phyloP scores from a whole-genome alignment of 2,888 invertebrate species.

The Aphidius colemani region DNA sequence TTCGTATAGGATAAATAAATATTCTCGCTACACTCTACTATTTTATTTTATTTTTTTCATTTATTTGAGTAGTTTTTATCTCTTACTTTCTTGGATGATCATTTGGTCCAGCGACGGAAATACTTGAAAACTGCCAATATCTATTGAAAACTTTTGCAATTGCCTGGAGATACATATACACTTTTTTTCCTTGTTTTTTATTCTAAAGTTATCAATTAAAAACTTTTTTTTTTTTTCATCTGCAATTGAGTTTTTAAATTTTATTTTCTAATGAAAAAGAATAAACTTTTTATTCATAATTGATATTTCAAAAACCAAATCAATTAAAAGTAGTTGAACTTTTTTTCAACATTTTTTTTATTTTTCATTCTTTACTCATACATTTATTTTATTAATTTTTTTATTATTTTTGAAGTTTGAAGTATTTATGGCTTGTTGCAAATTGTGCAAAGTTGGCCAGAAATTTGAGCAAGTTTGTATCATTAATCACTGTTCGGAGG shows the following conservation, averaged over 20 bases:
- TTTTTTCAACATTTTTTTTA: no score
- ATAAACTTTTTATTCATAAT: no score
- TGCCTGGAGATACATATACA: conserved; percentile 1
- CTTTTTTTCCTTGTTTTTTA: not conserved
- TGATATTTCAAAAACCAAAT: no score
- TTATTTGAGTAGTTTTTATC: conserved; percentile 10
- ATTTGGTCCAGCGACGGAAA: conserved; percentile 24
- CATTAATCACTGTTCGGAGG: conserved; percentile 32
- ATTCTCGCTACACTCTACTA: no score
- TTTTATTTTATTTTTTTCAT: no score
- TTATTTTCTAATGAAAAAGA: no score
- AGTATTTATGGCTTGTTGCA: no score
- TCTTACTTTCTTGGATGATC: conserved; percentile 19
- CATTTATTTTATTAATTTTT: no score
- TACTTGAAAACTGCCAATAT: conserved; percentile 15
- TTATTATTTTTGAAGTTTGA: conserved; percentile 18
- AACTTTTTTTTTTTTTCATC: not conserved
- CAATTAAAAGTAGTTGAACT: no score
- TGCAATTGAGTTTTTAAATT: no score
- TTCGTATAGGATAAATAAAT: no score
- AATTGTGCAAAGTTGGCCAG: not conserved
- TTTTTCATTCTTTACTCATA: no score
- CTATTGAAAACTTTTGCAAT: conserved; percentile 13
- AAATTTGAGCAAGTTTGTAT: conserved; percentile 35
- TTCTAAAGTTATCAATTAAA: not conserved